Evolutionary conservation across 30 jellyfish, hydroid and myxozoan genomes (phyloP).

Genomic region (Hydra vulgaris): DNA sequence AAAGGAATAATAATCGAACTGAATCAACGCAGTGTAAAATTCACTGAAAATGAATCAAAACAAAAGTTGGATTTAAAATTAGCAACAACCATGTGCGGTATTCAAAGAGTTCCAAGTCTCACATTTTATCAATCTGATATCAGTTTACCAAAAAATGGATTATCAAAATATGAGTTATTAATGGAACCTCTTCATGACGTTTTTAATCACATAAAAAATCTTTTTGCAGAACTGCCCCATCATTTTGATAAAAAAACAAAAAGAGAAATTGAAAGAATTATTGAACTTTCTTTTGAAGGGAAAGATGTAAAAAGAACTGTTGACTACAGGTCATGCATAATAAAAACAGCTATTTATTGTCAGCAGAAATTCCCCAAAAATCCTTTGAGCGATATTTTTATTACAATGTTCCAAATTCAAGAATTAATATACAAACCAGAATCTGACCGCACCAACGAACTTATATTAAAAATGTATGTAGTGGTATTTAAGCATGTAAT

Average conservation of each 20-base stretch:
- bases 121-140: neutral
- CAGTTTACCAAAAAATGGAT: no score
- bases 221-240: neutral
- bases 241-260: neutral
- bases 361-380: neutral
- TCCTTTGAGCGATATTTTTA: neutral
- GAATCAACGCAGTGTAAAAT: neutral
- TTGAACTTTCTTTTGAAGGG: neutral
- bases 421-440: constrained; percentile 4
- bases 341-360: no score
- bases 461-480: neutral
- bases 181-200: constrained; percentile 1
- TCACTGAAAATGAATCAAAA: neutral
- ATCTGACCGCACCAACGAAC: neutral
- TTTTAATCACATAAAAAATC: constrained; percentile 1
- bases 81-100: neutral
- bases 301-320: neutral
- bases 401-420: neutral
- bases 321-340: no score
- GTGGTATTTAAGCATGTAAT: neutral
- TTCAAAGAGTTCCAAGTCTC: neutral
- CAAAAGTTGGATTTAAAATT: neutral
- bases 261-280: neutral
- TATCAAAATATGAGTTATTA: neutral
- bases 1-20: neutral